Conservation (phyloP, 2,797 vertebrate species). For the Meriones psammophilus region DNA sequence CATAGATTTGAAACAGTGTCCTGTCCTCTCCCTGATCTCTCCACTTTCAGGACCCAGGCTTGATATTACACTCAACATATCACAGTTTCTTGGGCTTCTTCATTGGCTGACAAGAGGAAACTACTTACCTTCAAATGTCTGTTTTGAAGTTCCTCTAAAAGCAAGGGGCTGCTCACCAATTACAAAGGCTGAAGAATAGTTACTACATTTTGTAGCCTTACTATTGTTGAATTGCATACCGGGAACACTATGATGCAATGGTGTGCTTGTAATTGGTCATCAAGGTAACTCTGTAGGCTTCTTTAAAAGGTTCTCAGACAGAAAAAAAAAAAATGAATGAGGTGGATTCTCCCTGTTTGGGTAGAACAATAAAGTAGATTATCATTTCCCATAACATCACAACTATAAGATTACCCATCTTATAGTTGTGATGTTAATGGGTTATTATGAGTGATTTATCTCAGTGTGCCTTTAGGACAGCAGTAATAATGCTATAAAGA, state of each 20-base stretch:
- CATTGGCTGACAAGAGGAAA: neutral
- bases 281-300: neutral
- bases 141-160: neutral
- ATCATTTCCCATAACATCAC: too few species aligned
- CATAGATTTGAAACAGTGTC: neutral
- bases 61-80: neutral
- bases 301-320: neutral
- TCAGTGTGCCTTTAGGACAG: neutral
- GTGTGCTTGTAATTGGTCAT: neutral
- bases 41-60: neutral
- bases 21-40: neutral
- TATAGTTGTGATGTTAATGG: neutral
- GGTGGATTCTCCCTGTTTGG: neutral
- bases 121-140: neutral
- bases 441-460: neutral
- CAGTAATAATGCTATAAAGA: neutral
- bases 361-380: neutral
- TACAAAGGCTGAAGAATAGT: neutral
- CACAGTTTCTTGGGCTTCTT: neutral
- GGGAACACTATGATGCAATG: too few species aligned
- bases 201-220: neutral
- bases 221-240: neutral
- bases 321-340: neutral
- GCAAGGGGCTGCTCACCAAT: neutral
- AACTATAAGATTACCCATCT: too few species aligned